phyloP scores from a whole-genome alignment of 2,797 vertebrate genomes.

The Rhadinocentrus ornatus region DNA sequence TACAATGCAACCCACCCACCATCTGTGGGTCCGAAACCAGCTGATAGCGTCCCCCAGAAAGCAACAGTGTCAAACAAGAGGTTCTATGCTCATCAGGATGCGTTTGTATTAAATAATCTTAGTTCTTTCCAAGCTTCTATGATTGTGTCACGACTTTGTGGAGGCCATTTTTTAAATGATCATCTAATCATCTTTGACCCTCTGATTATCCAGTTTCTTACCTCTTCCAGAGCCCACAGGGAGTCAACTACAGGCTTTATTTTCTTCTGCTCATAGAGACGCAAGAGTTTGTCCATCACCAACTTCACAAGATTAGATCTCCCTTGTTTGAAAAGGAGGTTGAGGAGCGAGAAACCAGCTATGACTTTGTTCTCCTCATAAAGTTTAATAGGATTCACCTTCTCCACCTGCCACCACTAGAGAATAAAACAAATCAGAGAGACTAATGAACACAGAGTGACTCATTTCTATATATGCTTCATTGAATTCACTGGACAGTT shows the following conservation, averaged over 20 bases:
- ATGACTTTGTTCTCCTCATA: constrained; percentile 99
- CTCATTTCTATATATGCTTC: constrained; percentile 20
- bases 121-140: constrained; percentile 7
- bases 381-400: constrained; percentile 99
- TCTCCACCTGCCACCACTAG: constrained; percentile 99
- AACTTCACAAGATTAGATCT: constrained; percentile 85
- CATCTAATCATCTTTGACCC: background rate
- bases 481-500: constrained; percentile 32
- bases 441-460: constrained; percentile 5
- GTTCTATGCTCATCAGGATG: constrained; percentile 12
- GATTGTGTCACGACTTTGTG: background rate
- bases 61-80: constrained; percentile 34
- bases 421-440: constrained; percentile 27
- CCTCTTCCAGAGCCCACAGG: constrained; percentile 98
- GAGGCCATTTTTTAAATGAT: background rate
- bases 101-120: constrained; percentile 12
- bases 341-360: constrained; percentile 96
- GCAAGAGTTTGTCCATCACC: constrained; percentile 91
- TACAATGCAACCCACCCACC: constrained; percentile 70
- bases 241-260: constrained; percentile 97
- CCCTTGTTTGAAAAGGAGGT: constrained; percentile 96
- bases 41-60: constrained; percentile 53
- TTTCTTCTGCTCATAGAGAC: constrained; percentile 91
- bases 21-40: constrained; percentile 64
- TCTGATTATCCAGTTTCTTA: constrained; percentile 73